Base-by-base conservation (phyloP, 2,797 vertebrate genomes). In the Tokudaia muenninki region DNA sequence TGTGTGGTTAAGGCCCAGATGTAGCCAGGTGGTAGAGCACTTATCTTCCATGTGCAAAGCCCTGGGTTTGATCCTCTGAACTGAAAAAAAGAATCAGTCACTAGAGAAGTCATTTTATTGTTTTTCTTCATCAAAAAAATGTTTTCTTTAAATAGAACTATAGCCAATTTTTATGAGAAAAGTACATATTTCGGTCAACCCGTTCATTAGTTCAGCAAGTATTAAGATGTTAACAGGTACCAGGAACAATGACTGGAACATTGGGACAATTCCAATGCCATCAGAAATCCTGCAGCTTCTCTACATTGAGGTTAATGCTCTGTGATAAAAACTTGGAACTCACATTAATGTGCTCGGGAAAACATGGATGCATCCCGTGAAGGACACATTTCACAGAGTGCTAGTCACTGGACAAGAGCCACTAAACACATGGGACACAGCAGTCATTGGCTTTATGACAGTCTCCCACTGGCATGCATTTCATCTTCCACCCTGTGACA, bases 141-240 rank as follows among this genome's bases (percentile, higher is more conserved):
- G 24, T 83, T 93, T 91, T 77, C 50, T 44, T n/a, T 19, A n/a
- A 37, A 19, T 37, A 72, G n/a, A 72, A 37, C 67, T 17, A 82
- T 82, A 37, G 6, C 1, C 44, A 4, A 2, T 37, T 52, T 2
- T 96, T 92, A 87, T 81, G 12, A 31, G 81, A 86, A 41, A 97
- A 95, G 79, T 95, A 96, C 44, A 83, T 89, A 24, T 17, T 89
- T 55, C 50, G 12, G 77, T 91, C 22, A 90, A 94, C 44, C 37
- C 37, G 70, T 79, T 94, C 21, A 87, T 82, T 22, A 83, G 91
- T 84, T 88, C 34, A 77, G 41, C n/a, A 88, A 84, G 31, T 77
- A 91, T 83, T 83, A 91, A 90, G 82, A 50, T 47, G 81, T 92
- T 88, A 67, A 21, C 96, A 65, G 87, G 34, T 87, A 83, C 74